Evolutionary conservation across 2,797 vertebrate species (phyloP).

Genomic region (Heteromormyrus szaboi): DNA sequence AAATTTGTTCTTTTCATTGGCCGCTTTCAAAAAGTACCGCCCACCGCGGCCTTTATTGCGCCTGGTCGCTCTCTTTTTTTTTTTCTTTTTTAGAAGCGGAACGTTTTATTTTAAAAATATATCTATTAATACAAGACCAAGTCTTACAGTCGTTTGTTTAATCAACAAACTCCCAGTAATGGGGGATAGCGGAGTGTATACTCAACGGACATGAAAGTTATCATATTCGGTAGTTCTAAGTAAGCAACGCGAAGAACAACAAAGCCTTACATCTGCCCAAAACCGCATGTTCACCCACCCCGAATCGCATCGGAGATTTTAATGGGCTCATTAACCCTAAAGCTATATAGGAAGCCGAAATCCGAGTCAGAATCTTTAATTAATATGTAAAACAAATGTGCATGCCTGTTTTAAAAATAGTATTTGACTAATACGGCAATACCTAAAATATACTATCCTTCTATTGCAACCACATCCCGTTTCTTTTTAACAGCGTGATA

Average conservation of each 20-base stretch:
- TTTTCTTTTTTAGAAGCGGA: not conserved
- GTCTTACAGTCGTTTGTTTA: not conserved
- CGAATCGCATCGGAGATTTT: not conserved
- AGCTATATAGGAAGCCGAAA: not conserved
- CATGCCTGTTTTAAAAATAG: not conserved
- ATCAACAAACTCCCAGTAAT: not conserved
- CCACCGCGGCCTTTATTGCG: not conserved
- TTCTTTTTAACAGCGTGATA: not conserved
- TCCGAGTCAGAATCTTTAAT: not conserved
- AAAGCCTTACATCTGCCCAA: not conserved
- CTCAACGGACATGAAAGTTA: not conserved
- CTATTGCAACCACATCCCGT: not conserved
- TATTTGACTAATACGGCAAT: not conserved
- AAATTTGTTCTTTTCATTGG: constrained; percentile 23
- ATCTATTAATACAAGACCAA: not conserved
- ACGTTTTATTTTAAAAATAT: not conserved
- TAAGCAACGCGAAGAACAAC: not conserved
- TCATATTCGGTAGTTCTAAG: not conserved
- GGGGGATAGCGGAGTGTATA: not conserved
- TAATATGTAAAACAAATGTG: not conserved
- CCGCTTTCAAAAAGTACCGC: not conserved
- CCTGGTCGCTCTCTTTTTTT: not conserved
- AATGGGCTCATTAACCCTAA: not conserved
- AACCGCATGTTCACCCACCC: not conserved
- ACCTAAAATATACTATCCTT: not conserved